A percentile compares a stretch with the other conserved stretches of the same genome.
Evolutionary conservation across 1,140 invertebrate genomes (phyloP).

Genomic region (Daktulosphaira vitifoliae): DNA sequence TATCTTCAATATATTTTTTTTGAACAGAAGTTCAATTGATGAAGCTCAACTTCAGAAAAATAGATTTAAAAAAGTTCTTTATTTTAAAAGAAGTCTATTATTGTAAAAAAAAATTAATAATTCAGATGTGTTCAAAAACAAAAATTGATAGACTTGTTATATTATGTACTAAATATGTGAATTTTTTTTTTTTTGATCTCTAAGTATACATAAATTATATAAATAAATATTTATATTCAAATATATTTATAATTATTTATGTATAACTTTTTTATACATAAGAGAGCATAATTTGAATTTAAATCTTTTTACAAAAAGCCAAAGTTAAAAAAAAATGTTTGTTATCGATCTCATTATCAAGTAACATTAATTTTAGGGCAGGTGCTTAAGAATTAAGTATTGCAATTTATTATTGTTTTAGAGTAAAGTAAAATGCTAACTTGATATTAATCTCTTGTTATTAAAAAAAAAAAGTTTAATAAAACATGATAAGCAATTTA

Average conservation of each 20-base stretch:
- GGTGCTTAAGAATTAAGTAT: constrained; percentile 30
- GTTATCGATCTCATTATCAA: constrained; percentile 27
- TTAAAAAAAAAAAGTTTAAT: constrained; percentile 1
- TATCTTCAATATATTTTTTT: constrained; percentile 15
- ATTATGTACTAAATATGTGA: neutral
- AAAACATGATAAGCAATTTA: constrained; percentile 26
- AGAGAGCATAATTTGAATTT: constrained; percentile 15
- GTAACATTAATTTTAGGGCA: constrained; percentile 12
- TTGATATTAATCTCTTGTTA: neutral
- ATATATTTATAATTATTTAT: too few relatives aligned
- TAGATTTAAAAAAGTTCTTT: constrained; percentile 6
- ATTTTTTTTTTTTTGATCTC: constrained; percentile 29
- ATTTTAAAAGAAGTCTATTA: constrained; percentile 3
- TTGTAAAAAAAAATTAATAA: constrained; percentile 23
- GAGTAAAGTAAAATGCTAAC: neutral
- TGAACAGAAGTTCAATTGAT: too few relatives aligned
- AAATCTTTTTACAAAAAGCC: constrained; percentile 31
- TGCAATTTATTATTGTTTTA: constrained; percentile 7
- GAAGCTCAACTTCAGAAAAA: neutral
- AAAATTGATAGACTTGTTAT: constrained; percentile 32
- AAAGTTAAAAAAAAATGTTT: constrained; percentile 21
- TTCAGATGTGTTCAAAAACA: constrained; percentile 31
- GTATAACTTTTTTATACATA: constrained; percentile 10
- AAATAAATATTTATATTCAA: too few relatives aligned
- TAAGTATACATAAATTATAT: too few relatives aligned